These are phyloP conservation scores for Amazona guildingii DNA, from an alignment of 2,113 vertebrate genomes.

Conservation along the genomic window DNA sequence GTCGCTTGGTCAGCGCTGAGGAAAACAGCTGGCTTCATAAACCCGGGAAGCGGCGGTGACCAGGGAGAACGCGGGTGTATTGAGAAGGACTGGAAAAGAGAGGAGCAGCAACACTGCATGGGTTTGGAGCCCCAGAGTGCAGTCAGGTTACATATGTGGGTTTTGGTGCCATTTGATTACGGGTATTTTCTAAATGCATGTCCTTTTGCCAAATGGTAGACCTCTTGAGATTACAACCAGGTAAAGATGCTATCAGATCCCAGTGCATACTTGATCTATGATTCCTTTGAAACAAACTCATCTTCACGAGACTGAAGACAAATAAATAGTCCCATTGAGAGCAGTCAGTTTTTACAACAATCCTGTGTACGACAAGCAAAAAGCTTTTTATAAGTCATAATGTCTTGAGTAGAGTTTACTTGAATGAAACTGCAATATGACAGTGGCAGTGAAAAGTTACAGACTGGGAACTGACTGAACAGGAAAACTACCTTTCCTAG, in stretches of 20 bases:
- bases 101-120: background rate
- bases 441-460: background rate
- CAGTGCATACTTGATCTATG: background rate
- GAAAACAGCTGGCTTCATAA: background rate
- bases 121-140: background rate
- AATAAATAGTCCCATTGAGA: background rate
- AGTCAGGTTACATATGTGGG: background rate
- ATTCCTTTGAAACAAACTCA: background rate
- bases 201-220: background rate
- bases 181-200: background rate
- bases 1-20: background rate
- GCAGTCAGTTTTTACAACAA: background rate
- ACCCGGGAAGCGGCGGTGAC: background rate
- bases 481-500: background rate
- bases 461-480: background rate
- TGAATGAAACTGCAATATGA: background rate
- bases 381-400: background rate
- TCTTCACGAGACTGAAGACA: accelerated
- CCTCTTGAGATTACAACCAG: accelerated
- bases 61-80: no score
- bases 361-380: background rate
- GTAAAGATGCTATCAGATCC: background rate
- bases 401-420: background rate
- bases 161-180: background rate
- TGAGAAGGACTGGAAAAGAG: background rate